Evolutionary conservation across 1,140 invertebrate species (phyloP).

Genomic region (Aphidius ervi): DNA sequence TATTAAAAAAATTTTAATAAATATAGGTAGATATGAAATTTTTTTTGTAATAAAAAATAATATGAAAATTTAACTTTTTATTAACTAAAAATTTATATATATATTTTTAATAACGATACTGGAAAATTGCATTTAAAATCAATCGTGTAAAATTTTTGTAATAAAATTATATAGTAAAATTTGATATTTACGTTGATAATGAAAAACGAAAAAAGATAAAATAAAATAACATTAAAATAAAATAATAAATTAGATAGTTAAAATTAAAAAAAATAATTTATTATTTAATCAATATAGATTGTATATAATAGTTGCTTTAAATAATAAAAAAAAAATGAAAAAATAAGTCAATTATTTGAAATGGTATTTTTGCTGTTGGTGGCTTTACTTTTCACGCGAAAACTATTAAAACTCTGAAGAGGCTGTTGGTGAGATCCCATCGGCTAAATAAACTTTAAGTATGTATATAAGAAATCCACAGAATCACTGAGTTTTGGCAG

Average conservation of each 20-base stretch:
- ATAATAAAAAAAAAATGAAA: constrained; percentile 6
- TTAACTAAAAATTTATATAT: too few relatives aligned
- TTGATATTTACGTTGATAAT: background rate
- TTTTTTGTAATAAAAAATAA: too few relatives aligned
- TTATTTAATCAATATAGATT: background rate
- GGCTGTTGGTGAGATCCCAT: constrained; percentile 5
- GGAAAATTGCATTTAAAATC: too few relatives aligned
- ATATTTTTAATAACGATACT: too few relatives aligned
- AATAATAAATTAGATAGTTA: too few relatives aligned
- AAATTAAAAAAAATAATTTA: background rate
- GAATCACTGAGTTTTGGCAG: constrained; percentile 3
- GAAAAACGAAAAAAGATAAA: background rate
- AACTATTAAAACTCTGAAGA: constrained; percentile 21
- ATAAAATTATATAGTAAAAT: too few relatives aligned
- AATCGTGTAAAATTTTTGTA: too few relatives aligned
- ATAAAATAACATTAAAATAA: background rate
- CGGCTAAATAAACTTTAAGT: constrained; percentile 18
- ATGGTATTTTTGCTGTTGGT: constrained; percentile 4
- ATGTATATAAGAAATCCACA: background rate
- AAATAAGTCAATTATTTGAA: constrained; percentile 22
- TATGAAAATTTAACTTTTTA: too few relatives aligned
- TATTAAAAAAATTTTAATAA: too few relatives aligned
- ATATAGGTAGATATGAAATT: too few relatives aligned
- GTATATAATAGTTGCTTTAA: background rate
- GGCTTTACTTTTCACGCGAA: constrained; percentile 6